phyloP scores from a whole-genome alignment of 2,888 invertebrate genomes.

The Melolontha melolontha region DNA sequence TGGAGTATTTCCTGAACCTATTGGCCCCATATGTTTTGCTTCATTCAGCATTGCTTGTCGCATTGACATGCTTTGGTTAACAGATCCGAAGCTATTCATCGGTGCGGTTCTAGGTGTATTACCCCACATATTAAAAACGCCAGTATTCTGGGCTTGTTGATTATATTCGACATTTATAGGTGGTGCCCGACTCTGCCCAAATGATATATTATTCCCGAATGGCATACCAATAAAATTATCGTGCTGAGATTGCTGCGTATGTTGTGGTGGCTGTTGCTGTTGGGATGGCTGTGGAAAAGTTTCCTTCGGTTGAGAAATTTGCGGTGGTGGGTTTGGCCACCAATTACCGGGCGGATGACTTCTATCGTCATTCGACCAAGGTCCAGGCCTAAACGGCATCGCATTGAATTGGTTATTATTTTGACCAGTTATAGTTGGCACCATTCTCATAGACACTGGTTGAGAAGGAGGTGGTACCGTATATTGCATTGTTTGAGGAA shows the following conservation, averaged over 20 bases:
- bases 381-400: constrained; percentile 22
- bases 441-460: constrained; percentile 18
- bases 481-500: constrained; percentile 45
- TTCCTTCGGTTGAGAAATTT: constrained; percentile 33
- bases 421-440: constrained; percentile 26
- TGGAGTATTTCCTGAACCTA: constrained; percentile 30
- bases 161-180: constrained; percentile 46
- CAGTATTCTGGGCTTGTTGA: constrained; percentile 44
- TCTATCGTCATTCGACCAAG: constrained; percentile 50
- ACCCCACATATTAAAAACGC: constrained; percentile 56
- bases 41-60: constrained; percentile 64
- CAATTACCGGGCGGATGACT: constrained; percentile 49
- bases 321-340: constrained; percentile 49
- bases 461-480: constrained; percentile 44
- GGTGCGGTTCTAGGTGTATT: constrained; percentile 39
- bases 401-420: constrained; percentile 25
- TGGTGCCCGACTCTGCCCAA: constrained; percentile 19
- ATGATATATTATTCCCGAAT: constrained; percentile 43
- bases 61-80: constrained; percentile 57
- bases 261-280: constrained; percentile 39
- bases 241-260: constrained; percentile 14
- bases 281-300: constrained; percentile 39
- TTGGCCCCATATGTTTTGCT: constrained; percentile 52
- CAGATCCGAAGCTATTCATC: constrained; percentile 32
- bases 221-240: constrained; percentile 46